phyloP scores from a whole-genome alignment of 2,113 vertebrate species.

The Leucoraja erinaceus region DNA sequence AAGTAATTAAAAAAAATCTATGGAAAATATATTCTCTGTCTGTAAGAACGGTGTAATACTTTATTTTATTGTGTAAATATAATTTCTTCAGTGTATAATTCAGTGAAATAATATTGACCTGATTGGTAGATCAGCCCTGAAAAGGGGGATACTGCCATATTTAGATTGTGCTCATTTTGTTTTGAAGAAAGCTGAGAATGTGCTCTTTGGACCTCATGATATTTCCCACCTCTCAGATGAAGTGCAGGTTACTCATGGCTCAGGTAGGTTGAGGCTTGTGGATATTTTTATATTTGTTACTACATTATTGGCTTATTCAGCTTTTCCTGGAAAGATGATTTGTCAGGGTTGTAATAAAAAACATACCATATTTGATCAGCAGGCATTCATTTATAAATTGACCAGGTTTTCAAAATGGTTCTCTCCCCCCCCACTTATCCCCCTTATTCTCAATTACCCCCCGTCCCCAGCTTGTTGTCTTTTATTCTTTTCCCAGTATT shows the following conservation, averaged over 20 bases:
- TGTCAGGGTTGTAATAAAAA: background rate
- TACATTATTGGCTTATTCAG: background rate
- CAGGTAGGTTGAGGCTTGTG: slow-evolving; percentile 54
- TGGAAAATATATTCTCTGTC: background rate
- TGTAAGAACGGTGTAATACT: background rate
- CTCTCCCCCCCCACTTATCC: too few species aligned
- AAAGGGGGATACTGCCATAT: background rate
- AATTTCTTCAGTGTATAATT: background rate
- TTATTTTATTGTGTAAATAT: background rate
- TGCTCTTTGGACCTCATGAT: slow-evolving; percentile 87
- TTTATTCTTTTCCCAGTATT: too few species aligned
- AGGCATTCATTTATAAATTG: background rate
- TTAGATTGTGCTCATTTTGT: background rate
- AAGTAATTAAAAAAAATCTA: background rate
- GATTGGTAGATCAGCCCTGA: background rate
- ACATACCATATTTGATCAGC: background rate
- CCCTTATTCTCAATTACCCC: too few species aligned
- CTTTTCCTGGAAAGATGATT: background rate
- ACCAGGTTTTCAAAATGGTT: too few species aligned
- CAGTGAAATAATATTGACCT: background rate
- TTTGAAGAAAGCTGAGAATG: slow-evolving; percentile 61
- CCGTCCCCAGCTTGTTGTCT: background rate
- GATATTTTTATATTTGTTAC: background rate
- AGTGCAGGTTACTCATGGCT: slow-evolving; percentile 41
- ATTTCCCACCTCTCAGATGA: slow-evolving; percentile 57